Evolutionary conservation across 2,113 vertebrate species (phyloP).

Genomic region (Telmatochromis brachygnathus): DNA sequence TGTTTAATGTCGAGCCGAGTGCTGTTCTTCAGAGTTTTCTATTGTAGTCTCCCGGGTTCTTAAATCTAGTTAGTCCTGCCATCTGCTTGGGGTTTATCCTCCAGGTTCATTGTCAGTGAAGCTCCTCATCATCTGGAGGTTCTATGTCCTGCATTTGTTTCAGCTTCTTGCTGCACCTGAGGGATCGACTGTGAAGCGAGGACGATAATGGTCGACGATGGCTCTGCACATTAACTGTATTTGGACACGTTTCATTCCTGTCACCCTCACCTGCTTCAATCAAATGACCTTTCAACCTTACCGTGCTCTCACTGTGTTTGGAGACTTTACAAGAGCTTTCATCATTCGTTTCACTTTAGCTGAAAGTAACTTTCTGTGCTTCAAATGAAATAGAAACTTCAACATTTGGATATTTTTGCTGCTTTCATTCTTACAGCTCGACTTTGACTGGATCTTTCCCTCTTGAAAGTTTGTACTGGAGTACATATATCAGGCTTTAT

Average conservation of each 20-base stretch:
- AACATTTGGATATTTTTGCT: background rate
- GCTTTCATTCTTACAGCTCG: background rate
- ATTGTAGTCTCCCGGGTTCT: background rate
- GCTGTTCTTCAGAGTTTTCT: fast-evolving
- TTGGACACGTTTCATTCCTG: background rate
- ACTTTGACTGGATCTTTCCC: background rate
- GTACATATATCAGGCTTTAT: background rate
- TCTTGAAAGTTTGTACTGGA: background rate
- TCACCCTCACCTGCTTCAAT: fast-evolving
- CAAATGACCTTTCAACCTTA: background rate
- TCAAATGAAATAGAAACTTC: background rate
- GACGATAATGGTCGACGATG: fast-evolving
- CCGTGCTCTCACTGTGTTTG: background rate
- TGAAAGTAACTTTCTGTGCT: background rate
- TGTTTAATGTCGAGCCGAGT: background rate
- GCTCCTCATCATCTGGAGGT: background rate
- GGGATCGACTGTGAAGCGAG: background rate
- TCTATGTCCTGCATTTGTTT: background rate
- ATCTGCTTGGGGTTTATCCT: background rate
- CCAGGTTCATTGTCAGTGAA: background rate
- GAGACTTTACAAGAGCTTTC: background rate
- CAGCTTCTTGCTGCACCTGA: background rate
- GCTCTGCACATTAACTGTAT: fast-evolving
- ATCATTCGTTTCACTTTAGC: background rate
- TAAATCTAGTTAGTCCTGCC: background rate